phyloP scores from a whole-genome alignment of 2,797 vertebrate genomes.

The Smutsia temminckii region DNA sequence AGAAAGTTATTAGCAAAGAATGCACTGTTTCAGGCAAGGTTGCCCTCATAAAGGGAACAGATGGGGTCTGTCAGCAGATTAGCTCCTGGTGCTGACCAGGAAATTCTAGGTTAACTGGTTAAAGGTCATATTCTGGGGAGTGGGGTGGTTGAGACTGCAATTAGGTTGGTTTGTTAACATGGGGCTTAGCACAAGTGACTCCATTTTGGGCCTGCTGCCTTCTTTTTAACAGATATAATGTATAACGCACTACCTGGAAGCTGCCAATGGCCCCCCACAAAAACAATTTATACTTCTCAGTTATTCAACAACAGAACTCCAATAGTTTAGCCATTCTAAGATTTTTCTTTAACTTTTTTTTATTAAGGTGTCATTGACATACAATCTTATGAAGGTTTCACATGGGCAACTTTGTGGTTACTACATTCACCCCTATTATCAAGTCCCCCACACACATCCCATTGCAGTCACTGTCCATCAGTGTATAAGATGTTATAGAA shows the following conservation, averaged over 20 bases:
- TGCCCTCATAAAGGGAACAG: not conserved
- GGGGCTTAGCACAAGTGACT: not conserved
- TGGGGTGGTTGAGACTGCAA: not conserved
- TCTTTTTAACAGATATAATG: slow-evolving; percentile 2
- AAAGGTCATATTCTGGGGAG: not conserved
- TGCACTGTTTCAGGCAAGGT: not conserved
- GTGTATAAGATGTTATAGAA: no score
- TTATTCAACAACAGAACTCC: slow-evolving; percentile 53
- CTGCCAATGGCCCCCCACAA: slow-evolving; percentile 21
- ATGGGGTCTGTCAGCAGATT: not conserved
- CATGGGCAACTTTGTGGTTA: no score
- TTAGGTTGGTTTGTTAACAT: not conserved
- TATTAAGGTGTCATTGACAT: no score
- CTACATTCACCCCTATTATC: no score
- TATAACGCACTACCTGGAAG: slow-evolving; percentile 43
- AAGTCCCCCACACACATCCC: no score
- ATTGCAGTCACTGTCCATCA: no score
- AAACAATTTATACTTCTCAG: not conserved
- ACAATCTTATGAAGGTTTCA: no score
- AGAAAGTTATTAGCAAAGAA: not conserved
- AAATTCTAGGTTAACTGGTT: not conserved
- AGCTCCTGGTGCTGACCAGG: not conserved
- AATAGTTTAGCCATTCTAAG: not conserved
- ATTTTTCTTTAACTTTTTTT: not conserved
- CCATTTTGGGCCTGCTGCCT: not conserved